Evolutionary conservation across 1,140 invertebrate species (phyloP).

Genomic region (Nephotettix cincticeps): DNA sequence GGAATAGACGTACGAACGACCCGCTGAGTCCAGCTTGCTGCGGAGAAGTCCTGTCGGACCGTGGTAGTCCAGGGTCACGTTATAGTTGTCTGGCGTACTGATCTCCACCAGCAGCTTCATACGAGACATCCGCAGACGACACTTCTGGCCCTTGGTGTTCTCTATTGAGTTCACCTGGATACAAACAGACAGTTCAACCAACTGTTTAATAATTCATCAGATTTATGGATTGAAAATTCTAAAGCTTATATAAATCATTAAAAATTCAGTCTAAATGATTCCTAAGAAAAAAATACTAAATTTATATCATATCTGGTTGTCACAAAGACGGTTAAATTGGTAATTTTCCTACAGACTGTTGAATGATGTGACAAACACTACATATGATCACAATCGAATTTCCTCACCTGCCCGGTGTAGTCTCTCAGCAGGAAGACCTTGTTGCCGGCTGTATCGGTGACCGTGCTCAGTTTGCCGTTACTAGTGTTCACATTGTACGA

Average conservation of each 20-base stretch:
- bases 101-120: conserved; percentile 88
- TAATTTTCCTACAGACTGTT: too few relatives aligned
- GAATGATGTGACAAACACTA: too few relatives aligned
- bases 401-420: conserved; percentile 66
- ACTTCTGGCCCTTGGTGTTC: conserved; percentile 92
- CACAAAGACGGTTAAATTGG: too few relatives aligned
- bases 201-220: too few relatives aligned
- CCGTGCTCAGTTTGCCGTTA: conserved; percentile 89
- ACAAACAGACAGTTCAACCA: too few relatives aligned
- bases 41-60: conserved; percentile 84
- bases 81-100: conserved; percentile 87
- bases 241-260: too few relatives aligned
- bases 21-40: conserved; percentile 85
- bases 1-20: conserved; percentile 89
- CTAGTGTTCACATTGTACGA: conserved; percentile 96
- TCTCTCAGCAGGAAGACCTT: conserved; percentile 88
- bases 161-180: conserved; percentile 83
- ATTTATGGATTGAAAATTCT: too few relatives aligned
- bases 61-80: conserved; percentile 91
- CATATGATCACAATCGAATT: too few relatives aligned
- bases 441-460: conserved; percentile 91
- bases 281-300: too few relatives aligned
- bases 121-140: conserved; percentile 75
- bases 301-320: too few relatives aligned
- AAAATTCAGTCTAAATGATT: too few relatives aligned